phyloP scores from a whole-genome alignment of 2,888 invertebrate genomes.

The Lampropteryx suffumata region DNA sequence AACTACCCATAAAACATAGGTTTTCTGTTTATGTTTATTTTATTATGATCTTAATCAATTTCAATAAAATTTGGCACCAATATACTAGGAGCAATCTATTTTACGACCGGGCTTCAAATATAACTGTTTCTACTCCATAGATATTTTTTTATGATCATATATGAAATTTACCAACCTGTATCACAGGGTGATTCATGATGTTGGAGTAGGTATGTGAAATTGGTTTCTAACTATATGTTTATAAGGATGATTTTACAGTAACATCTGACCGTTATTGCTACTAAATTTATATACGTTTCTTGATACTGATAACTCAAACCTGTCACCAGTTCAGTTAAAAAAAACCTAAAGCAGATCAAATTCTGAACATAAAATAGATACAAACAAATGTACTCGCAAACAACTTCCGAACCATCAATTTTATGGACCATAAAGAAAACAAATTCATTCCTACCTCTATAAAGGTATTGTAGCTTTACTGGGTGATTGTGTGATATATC shows the following conservation, averaged over 20 bases:
- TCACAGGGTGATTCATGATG: too few relatives aligned
- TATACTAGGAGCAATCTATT: conserved; percentile 19
- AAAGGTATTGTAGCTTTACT: conserved; percentile 26
- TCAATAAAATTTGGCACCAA: conserved; percentile 20
- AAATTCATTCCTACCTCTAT: conserved; percentile 37
- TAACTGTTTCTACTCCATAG: conserved; percentile 8
- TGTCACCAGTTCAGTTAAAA: too few relatives aligned
- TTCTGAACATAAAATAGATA: conserved; percentile 33
- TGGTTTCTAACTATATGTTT: too few relatives aligned
- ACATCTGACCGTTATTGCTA: too few relatives aligned
- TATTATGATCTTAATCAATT: conserved; percentile 16
- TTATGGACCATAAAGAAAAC: conserved; percentile 39
- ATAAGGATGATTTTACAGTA: too few relatives aligned
- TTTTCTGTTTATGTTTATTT: conserved; percentile 16
- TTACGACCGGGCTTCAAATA: conserved; percentile 13
- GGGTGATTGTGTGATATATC: conserved; percentile 23
- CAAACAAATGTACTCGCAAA: conserved; percentile 33
- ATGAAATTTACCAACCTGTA: too few relatives aligned
- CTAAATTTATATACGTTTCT: too few relatives aligned
- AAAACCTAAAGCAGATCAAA: conserved; percentile 11
- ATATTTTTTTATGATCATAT: neutral
- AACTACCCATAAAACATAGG: conserved; percentile 13
- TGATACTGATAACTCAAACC: too few relatives aligned
- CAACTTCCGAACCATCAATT: conserved; percentile 38
- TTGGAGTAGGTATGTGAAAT: too few relatives aligned